Percentiles rank a stretch among this genome's conserved stretches.
phyloP scores from a whole-genome alignment of 1,140 invertebrate genomes.

The Sinonovacula constricta region DNA sequence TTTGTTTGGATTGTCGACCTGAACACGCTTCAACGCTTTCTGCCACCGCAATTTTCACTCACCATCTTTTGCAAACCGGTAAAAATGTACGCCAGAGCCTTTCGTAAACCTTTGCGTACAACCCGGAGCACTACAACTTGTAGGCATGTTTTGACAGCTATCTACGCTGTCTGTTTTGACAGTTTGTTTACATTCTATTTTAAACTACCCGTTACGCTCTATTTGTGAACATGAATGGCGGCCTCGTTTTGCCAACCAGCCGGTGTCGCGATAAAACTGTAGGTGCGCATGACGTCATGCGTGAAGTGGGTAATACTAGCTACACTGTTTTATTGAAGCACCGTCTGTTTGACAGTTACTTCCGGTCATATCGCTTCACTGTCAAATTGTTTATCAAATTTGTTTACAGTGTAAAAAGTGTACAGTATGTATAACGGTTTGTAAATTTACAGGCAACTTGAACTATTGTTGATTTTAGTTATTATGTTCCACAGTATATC shows the following conservation, averaged over 20 bases:
- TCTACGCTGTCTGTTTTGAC: neutral
- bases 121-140: constrained; percentile 22
- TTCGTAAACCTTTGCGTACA: constrained; percentile 18
- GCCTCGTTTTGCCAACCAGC: constrained; percentile 29
- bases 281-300: constrained; percentile 16
- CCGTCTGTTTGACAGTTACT: no score
- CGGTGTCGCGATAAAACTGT: neutral
- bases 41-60: constrained; percentile 18
- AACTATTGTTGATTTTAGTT: no score
- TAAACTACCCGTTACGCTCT: neutral
- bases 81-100: constrained; percentile 25
- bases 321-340: no score
- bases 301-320: no score
- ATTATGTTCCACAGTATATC: no score
- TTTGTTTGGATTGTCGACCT: constrained; percentile 12
- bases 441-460: no score
- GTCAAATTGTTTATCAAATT: no score
- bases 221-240: neutral
- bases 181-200: neutral
- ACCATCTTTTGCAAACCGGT: constrained; percentile 17
- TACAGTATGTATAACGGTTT: no score
- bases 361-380: no score
- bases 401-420: no score
- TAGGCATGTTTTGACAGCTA: constrained; percentile 3
- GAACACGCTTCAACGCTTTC: constrained; percentile 11